Base-by-base conservation (phyloP, 2,113 vertebrate genomes). In the Trogon surrucura region DNA sequence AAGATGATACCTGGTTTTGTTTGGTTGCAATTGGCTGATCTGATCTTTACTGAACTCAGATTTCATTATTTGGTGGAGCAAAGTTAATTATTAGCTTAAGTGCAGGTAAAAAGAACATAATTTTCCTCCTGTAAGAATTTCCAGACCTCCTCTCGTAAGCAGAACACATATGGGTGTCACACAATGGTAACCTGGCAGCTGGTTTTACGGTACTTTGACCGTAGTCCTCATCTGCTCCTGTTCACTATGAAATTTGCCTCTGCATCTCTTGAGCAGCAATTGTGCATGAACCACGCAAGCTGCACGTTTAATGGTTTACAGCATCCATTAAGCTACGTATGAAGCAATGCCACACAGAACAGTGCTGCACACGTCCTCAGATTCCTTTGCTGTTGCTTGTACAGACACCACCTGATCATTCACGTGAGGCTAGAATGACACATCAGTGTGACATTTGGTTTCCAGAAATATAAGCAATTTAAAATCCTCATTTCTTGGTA, bases 381-480 rank as follows among this genome's bases (percentile, higher is more conserved):
- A 93, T 94, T 91, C 77, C 81, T 73, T 20, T 36, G 51, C 18
- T 88, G 79, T 93, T 88, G 62, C 67, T 44, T 78, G 60, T 75
- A 20, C 1, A 2, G 67, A 44, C 54, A 85, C 25, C 44, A 80
- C 57, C 45, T 92, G 62, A 92, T 96, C 56, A 72, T 34, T 54
- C 18, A 65, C 18, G 0, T 61, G 64, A 80, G 64, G 38, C 20
- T 78, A 60, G n/a, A 85, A 44, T 95, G 94, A 90, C 57, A 60
- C 60, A 88, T 57, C 65, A 67, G 23, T 54, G 11, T 45, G 48
- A 56, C 67, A 32, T 34, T 8, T 32, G 26, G 25, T 30, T 80
- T 88, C 45, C 57, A 75, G 85, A 74, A 92, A 66, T 23, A 56
- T 2, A 62, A 83, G 22, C 38, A 73, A 12, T 53, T 75, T 61